These are phyloP conservation scores for Euphonia xanthogaster DNA, from an alignment of 2,797 vertebrate genomes.

Conservation along the genomic window DNA sequence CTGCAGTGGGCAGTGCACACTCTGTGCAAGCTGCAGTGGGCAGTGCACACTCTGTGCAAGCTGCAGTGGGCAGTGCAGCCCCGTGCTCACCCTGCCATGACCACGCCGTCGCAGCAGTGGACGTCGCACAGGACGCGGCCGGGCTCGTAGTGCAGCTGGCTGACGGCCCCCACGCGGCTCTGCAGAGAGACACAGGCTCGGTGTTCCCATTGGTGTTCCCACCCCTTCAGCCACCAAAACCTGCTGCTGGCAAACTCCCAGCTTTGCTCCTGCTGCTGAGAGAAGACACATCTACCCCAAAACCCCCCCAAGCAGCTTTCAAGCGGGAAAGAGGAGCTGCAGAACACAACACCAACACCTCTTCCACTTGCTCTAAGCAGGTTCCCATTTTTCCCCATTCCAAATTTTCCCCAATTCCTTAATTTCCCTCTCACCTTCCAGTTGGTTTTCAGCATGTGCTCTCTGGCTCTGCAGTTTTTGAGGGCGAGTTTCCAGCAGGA, in stretches of 20 bases:
- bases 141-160: slow-evolving; percentile 88
- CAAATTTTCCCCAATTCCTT: neutral
- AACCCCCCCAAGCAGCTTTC: neutral
- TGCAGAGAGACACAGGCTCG: slow-evolving; percentile 53
- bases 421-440: slow-evolving; percentile 86
- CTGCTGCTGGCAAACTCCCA: neutral
- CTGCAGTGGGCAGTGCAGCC: neutral
- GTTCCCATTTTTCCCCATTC: neutral
- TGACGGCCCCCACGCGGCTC: slow-evolving; percentile 91
- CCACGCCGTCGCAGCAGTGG: slow-evolving; percentile 84
- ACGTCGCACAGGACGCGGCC: slow-evolving; percentile 90
- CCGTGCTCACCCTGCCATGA: slow-evolving; percentile 88
- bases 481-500: slow-evolving; percentile 92
- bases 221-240: neutral
- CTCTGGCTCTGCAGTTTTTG: slow-evolving; percentile 83
- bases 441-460: slow-evolving; percentile 84
- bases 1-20: too few relatives aligned
- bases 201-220: neutral
- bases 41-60: too few relatives aligned
- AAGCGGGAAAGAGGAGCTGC: neutral
- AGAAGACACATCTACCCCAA: neutral
- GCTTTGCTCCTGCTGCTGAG: neutral
- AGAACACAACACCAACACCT: neutral
- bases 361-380: neutral
- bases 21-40: too few relatives aligned